Percentiles rank a stretch among this genome's conserved stretches.
phyloP scores from a whole-genome alignment of 2,888 invertebrate species.

The Zeuzera pyrina region DNA sequence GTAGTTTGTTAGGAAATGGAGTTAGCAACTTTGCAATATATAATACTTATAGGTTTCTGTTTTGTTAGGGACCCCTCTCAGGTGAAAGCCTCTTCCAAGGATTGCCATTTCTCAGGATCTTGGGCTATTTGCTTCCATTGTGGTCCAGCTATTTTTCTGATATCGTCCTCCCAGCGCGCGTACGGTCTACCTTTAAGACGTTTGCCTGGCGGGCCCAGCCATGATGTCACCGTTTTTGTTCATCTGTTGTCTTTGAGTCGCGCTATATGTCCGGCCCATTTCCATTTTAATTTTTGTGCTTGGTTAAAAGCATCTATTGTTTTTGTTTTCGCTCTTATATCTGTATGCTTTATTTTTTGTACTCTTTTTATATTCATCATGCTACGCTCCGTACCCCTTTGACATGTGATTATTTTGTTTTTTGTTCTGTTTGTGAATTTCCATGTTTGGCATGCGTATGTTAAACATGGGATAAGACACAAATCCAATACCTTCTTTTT shows the following conservation, averaged over 20 bases:
- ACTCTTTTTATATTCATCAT: slow-evolving; percentile 5
- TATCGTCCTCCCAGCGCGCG: slow-evolving; percentile 8
- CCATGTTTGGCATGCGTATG: slow-evolving; percentile 3
- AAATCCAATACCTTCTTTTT: too few species aligned
- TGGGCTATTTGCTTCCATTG: slow-evolving; percentile 8
- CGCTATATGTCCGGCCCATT: slow-evolving; percentile 9
- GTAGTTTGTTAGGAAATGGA: too few species aligned
- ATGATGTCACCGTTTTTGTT: slow-evolving; percentile 7
- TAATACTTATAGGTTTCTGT: not conserved
- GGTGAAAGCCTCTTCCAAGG: slow-evolving; percentile 13
- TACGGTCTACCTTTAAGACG: slow-evolving; percentile 8
- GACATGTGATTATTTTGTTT: slow-evolving; percentile 5
- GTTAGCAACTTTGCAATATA: not conserved
- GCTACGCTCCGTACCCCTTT: slow-evolving; percentile 5
- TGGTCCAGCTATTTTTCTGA: slow-evolving; percentile 5
- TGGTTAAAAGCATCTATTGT: slow-evolving; percentile 6
- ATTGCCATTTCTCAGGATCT: slow-evolving; percentile 7
- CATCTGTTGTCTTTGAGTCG: slow-evolving; percentile 7
- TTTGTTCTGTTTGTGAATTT: slow-evolving; percentile 4
- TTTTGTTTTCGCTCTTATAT: slow-evolving; percentile 8
- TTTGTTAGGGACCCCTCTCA: slow-evolving; percentile 9
- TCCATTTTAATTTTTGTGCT: slow-evolving; percentile 7
- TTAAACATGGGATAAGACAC: slow-evolving; percentile 3
- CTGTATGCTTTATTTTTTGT: slow-evolving; percentile 4
- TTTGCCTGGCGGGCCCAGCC: slow-evolving; percentile 7